Conservation (phyloP, 2,797 vertebrate species). For the Bradypodion pumilum region DNA sequence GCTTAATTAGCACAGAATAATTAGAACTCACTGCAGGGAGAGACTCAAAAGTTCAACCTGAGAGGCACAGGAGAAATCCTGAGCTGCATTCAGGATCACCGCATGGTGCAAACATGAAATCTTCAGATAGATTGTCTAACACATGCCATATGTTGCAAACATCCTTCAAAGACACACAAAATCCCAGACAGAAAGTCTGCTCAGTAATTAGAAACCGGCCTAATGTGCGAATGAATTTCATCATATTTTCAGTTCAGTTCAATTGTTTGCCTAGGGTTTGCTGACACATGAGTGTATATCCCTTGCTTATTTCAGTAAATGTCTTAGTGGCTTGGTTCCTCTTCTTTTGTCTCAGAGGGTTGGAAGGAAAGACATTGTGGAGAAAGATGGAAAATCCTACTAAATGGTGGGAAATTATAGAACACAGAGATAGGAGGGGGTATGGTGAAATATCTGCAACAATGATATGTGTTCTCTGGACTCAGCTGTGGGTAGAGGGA, state of each 20-base stretch:
- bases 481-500: background rate
- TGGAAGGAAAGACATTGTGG: background rate
- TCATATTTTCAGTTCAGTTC: constrained; percentile 42
- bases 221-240: constrained; percentile 46
- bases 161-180: constrained; percentile 20
- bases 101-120: constrained; percentile 46
- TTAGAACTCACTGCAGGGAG: constrained; percentile 70
- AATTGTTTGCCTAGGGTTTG: constrained; percentile 16
- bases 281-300: too few species aligned
- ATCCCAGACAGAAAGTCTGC: constrained; percentile 35
- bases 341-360: background rate
- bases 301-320: too few species aligned
- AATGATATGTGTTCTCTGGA: background rate
- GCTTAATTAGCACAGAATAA: constrained; percentile 74
- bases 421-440: background rate
- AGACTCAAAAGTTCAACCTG: constrained; percentile 52
- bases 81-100: constrained; percentile 23
- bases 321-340: background rate
- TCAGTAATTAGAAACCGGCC: constrained; percentile 20
- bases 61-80: constrained; percentile 56
- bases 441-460: background rate
- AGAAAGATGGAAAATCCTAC: background rate
- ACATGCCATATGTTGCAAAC: constrained; percentile 35
- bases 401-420: background rate
- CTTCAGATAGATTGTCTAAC: constrained; percentile 43